phyloP scores from a whole-genome alignment of 2,888 invertebrate species.

The Teleogryllus oceanicus region DNA sequence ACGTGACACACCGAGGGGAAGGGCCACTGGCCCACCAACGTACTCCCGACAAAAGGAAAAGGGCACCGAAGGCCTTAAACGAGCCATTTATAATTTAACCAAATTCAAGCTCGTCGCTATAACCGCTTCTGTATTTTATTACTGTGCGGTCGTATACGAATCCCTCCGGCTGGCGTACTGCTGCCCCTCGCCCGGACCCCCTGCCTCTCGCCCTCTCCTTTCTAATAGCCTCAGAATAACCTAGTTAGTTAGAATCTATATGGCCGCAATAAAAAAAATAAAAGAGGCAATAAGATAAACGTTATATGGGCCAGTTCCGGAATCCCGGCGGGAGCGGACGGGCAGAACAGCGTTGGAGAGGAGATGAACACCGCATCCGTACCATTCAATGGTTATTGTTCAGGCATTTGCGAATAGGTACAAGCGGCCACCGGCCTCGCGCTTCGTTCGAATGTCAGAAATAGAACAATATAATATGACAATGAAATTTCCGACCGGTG shows the following conservation, averaged over 20 bases:
- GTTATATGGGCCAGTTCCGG: conserved; percentile 19
- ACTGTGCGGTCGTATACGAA: background rate
- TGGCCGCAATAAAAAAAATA: conserved; percentile 11
- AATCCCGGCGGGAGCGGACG: background rate
- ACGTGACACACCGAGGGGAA: background rate
- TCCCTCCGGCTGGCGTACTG: background rate
- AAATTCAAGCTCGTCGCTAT: conserved; percentile 3
- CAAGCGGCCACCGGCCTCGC: background rate
- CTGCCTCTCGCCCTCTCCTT: background rate
- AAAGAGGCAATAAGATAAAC: conserved; percentile 25
- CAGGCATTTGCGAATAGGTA: conserved; percentile 9
- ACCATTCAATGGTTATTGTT: conserved; percentile 1
- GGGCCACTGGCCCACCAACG: background rate
- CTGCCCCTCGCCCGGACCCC: background rate
- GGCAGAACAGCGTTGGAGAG: background rate
- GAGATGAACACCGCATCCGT: background rate
- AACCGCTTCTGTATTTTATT: conserved; percentile 11
- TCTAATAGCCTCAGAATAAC: conserved; percentile 18
- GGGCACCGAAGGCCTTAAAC: conserved; percentile 10
- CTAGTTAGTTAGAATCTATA: conserved; percentile 18
- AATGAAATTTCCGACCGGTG: background rate
- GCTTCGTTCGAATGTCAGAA: background rate
- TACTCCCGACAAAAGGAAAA: background rate
- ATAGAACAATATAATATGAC: too few relatives aligned
- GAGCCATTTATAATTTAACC: conserved; percentile 18